Percentiles rank a stretch among this genome's conserved stretches.
phyloP scores from a whole-genome alignment of 1,140 invertebrate species.

The Cecropterus lyciades region DNA sequence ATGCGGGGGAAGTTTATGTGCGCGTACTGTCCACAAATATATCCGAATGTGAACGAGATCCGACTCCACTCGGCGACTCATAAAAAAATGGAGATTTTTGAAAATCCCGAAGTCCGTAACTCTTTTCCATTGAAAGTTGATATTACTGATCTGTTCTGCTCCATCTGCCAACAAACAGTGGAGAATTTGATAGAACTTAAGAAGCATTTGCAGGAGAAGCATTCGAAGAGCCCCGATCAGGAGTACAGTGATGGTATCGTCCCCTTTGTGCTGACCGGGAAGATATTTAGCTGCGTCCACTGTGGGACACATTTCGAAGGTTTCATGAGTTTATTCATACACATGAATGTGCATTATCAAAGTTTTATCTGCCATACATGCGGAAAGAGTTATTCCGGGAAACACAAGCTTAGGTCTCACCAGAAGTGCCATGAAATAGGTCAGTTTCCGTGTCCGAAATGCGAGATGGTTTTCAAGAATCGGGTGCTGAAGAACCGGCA shows the following conservation, averaged over 20 bases:
- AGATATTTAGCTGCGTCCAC: constrained; percentile 58
- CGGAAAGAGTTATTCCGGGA: constrained; percentile 85
- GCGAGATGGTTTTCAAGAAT: constrained; percentile 86
- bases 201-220: constrained; percentile 48
- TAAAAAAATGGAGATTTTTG: constrained; percentile 53
- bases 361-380: constrained; percentile 87
- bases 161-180: constrained; percentile 45
- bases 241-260: constrained; percentile 54
- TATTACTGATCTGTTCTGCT: constrained; percentile 56
- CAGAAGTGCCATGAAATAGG: constrained; percentile 80
- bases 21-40: constrained; percentile 56
- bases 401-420: constrained; percentile 81
- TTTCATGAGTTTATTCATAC: constrained; percentile 56
- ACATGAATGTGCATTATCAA: constrained; percentile 74
- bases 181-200: constrained; percentile 48
- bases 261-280: constrained; percentile 55
- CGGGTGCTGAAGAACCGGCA: constrained; percentile 49
- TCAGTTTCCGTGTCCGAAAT: constrained; percentile 89
- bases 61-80: constrained; percentile 48
- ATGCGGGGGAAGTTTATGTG: constrained; percentile 62
- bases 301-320: constrained; percentile 65
- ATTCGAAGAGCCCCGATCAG: constrained; percentile 43
- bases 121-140: constrained; percentile 59
- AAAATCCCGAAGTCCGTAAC: constrained; percentile 48
- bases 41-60: constrained; percentile 45